Evolutionary conservation across 2,797 vertebrate species (phyloP).

Genomic region (Thripadectes ignobilis): DNA sequence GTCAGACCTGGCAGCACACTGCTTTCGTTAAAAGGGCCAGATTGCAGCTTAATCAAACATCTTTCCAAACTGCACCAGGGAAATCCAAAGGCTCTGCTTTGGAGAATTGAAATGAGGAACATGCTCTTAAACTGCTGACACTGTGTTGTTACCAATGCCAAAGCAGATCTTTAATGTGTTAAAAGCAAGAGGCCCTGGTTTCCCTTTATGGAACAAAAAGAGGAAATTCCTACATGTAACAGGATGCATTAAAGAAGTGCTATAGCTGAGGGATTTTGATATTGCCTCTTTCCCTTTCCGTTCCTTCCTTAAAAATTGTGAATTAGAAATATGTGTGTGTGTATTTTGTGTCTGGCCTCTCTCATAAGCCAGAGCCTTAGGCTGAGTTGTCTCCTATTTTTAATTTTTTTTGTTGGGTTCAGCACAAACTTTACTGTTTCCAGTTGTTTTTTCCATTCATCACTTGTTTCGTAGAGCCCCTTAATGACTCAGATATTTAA

Average conservation of each 20-base stretch:
- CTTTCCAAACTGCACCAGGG: constrained; percentile 24
- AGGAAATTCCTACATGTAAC: constrained; percentile 44
- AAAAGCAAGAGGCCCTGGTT: neutral
- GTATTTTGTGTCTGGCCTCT: neutral
- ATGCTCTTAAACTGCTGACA: constrained; percentile 27
- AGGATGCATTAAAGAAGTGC: constrained; percentile 28
- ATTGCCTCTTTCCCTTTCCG: neutral
- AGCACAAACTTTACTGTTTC: neutral
- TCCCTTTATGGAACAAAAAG: constrained; percentile 36
- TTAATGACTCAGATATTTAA: neutral
- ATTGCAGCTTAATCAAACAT: constrained; percentile 40
- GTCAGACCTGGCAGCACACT: neutral
- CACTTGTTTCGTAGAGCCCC: neutral
- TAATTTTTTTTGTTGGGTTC: neutral
- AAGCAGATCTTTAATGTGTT: neutral
- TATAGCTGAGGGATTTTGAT: neutral
- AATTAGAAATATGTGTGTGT: neutral
- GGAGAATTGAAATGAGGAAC: constrained; percentile 46
- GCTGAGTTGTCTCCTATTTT: neutral
- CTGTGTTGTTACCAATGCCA: neutral
- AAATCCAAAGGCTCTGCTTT: constrained; percentile 35
- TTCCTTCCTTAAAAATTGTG: neutral
- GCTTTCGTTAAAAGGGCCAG: neutral
- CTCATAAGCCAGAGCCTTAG: neutral
- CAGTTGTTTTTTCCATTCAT: neutral